Evolutionary conservation across 2,113 vertebrate species (phyloP), one percentile per base, ranked within the genome.

Genomic region (Pteropus alecto): DNA sequence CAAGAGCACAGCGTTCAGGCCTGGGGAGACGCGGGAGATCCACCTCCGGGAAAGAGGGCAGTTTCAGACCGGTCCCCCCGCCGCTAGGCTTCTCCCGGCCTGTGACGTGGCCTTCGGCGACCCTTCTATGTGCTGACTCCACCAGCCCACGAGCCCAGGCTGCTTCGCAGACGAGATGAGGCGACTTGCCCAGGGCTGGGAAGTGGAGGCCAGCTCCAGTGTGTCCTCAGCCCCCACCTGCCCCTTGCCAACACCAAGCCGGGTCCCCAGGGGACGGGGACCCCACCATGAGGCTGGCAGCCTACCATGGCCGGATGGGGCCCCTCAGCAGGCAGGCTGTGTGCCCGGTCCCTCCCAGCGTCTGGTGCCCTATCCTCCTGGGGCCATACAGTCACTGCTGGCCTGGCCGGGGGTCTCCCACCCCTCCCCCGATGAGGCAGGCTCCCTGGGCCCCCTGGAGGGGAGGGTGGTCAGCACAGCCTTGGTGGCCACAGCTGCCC

Each of bases 91-190:
- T 3, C 60, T 24, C 30, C n/a, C 16, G 1, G 19, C 68, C 54
- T 35, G n/a, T 10, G 84, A 56, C 67, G 18, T 9, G 33, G 48
- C 67, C 33, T 28, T 16, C 1, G 2, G 11, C 22, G 14, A 58
- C 65, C 73, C 73, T 12, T 14, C 6, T 2, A 7, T 3, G 60
- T 15, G 15, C 76, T 24, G 6, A n/a, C 21, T 18, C n/a, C 58
- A 12, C 16, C 6, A 9, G 63, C 41, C 16, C 61, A 33, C 7
- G 0, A 11, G 38, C 38, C 76, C 0, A 0, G 19, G 35, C 12
- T 24, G 3, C 16, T 15, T 24, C 3, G 35, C 41, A 77, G 28
- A 60, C 0, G 46, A 67, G 74, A 33, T 26, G 30, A 63, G 38
- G 48, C 13, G 13, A 21, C 56, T 21, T 0, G 35, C 61, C 33